Evolutionary conservation across 1,140 invertebrate genomes (phyloP).

Genomic region (Phthorimaea operculella): DNA sequence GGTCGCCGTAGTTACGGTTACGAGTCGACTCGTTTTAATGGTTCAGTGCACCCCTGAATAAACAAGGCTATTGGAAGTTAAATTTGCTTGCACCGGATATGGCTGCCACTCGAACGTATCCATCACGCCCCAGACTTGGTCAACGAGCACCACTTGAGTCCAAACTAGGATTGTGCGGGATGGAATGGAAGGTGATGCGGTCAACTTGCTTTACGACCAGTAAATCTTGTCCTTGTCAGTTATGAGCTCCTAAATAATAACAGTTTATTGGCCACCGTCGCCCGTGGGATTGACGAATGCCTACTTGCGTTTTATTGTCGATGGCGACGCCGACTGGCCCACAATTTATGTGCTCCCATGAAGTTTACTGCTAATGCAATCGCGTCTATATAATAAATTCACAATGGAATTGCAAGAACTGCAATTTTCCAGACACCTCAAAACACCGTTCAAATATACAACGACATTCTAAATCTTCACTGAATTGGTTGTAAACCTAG

Average conservation of each 20-base stretch:
- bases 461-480: too few species aligned
- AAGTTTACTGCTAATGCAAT: slow-evolving; percentile 55
- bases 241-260: slow-evolving; percentile 65
- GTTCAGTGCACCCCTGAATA: slow-evolving; percentile 66
- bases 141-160: slow-evolving; percentile 26
- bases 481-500: too few species aligned
- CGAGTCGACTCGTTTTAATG: slow-evolving; percentile 53
- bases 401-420: background rate
- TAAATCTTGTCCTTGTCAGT: slow-evolving; percentile 53
- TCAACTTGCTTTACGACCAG: slow-evolving; percentile 50
- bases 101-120: slow-evolving; percentile 58
- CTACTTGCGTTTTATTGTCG: slow-evolving; percentile 49
- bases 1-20: slow-evolving; percentile 57
- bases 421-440: background rate
- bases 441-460: too few species aligned
- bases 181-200: slow-evolving; percentile 32
- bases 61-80: slow-evolving; percentile 61
- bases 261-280: slow-evolving; percentile 54
- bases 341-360: slow-evolving; percentile 47
- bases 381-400: background rate
- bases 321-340: slow-evolving; percentile 35
- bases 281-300: slow-evolving; percentile 48
- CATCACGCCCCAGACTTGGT: slow-evolving; percentile 42
- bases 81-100: slow-evolving; percentile 64
- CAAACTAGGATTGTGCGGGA: slow-evolving; percentile 18